Conservation (phyloP, 2,797 vertebrate genomes). For the Erithacus rubecula region DNA sequence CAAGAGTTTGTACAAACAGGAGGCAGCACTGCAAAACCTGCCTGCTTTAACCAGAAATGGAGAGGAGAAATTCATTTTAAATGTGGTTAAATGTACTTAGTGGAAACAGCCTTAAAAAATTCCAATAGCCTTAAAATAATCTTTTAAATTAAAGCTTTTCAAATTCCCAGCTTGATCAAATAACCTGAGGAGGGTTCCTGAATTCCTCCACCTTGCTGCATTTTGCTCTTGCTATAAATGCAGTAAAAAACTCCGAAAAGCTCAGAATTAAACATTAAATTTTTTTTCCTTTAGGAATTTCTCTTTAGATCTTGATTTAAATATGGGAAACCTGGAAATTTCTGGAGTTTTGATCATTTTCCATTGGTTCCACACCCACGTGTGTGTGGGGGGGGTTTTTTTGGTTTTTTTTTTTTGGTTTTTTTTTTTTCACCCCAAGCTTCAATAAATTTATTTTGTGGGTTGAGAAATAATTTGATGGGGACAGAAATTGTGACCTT, state of each 20-base stretch:
- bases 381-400: not conserved
- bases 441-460: not conserved
- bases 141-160: not conserved
- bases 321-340: not conserved
- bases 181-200: not conserved
- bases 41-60: not conserved
- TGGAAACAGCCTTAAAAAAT: not conserved
- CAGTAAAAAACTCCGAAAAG: not conserved
- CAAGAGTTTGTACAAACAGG: not conserved
- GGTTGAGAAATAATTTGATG: constrained; percentile 41
- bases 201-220: not conserved
- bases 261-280: too few relatives aligned
- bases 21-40: not conserved
- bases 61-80: not conserved
- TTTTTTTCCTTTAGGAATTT: not conserved
- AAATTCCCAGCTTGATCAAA: not conserved
- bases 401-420: too few relatives aligned
- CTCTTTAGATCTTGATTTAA: not conserved
- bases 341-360: not conserved
- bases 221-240: not conserved
- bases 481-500: constrained; percentile 69
- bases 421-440: not conserved
- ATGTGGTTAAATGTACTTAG: not conserved
- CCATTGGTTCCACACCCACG: not conserved
- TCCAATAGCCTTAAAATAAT: not conserved